Evolutionary conservation across 2,888 invertebrate species (phyloP).

Genomic region (Hedychridium roseum): DNA sequence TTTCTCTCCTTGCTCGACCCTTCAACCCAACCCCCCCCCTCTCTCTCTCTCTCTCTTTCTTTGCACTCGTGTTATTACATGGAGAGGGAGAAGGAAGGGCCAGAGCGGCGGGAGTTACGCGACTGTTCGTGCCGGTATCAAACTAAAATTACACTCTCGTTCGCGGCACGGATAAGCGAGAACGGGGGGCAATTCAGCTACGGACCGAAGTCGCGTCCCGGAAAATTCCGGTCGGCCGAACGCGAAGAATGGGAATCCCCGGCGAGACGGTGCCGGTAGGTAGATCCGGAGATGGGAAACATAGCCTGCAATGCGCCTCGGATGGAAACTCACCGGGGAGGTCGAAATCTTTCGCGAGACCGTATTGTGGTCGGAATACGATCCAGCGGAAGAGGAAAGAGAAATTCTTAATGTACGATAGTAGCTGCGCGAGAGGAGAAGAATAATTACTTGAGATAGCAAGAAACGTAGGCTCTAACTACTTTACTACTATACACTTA

Average conservation of each 20-base stretch:
- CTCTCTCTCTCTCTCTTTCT: background rate
- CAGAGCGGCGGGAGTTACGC: slow-evolving; percentile 29
- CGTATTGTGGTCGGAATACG: too few relatives aligned
- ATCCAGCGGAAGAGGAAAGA: too few relatives aligned
- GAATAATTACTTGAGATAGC: too few relatives aligned
- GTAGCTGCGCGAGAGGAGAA: too few relatives aligned
- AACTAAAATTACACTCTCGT: slow-evolving; percentile 41
- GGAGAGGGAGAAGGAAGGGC: slow-evolving; percentile 17
- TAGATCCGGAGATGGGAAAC: slow-evolving; percentile 35
- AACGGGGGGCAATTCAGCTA: too few relatives aligned
- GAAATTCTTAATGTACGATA: too few relatives aligned
- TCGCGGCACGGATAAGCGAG: slow-evolving; percentile 16
- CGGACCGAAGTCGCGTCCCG: slow-evolving; percentile 30
- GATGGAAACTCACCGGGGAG: slow-evolving; percentile 30
- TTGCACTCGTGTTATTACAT: slow-evolving; percentile 27
- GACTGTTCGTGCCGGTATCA: too few relatives aligned
- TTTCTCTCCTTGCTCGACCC: background rate
- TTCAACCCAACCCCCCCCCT: slow-evolving; percentile 4
- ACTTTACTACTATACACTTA: too few relatives aligned
- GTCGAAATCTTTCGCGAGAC: slow-evolving; percentile 4
- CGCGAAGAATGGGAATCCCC: slow-evolving; percentile 42
- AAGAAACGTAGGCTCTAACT: too few relatives aligned
- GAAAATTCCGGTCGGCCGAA: slow-evolving; percentile 46
- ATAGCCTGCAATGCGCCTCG: slow-evolving; percentile 36
- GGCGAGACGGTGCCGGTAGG: slow-evolving; percentile 31